These are phyloP conservation scores for Drosophila nr. medialis DNA, from an alignment of 2,888 invertebrate genomes.

Conservation along the genomic window DNA sequence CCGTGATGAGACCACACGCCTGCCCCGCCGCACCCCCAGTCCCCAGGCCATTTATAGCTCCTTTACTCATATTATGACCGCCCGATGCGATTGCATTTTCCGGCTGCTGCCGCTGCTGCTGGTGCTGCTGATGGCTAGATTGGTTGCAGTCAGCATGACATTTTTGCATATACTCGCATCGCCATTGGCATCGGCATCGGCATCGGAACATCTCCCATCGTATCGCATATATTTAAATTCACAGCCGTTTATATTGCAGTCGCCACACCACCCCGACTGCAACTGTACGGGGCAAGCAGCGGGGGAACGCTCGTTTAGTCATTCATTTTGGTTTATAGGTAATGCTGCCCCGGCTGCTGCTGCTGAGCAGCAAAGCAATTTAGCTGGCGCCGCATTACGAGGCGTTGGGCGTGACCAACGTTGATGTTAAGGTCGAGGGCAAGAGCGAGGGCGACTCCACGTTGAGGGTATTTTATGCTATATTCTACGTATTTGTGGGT, in stretches of 20 bases:
- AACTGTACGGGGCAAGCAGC: slow-evolving; percentile 11
- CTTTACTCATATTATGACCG: slow-evolving; percentile 33
- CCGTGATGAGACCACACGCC: slow-evolving; percentile 22
- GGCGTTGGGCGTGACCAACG: slow-evolving; percentile 47
- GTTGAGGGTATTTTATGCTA: slow-evolving; percentile 20
- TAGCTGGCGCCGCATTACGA: slow-evolving; percentile 59
- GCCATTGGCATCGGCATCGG: slow-evolving; percentile 1
- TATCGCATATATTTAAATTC: slow-evolving; percentile 65
- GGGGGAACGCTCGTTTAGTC: slow-evolving; percentile 48
- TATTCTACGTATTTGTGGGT: slow-evolving; percentile 12
- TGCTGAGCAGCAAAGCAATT: slow-evolving; percentile 62
- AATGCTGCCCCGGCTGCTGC: slow-evolving; percentile 32
- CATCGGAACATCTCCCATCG: slow-evolving; percentile 25
- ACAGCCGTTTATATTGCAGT: slow-evolving; percentile 48
- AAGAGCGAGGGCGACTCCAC: slow-evolving; percentile 20
- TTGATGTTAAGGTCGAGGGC: slow-evolving; percentile 49
- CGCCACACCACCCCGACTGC: neutral
- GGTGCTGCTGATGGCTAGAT: slow-evolving; percentile 34
- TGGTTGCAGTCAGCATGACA: slow-evolving; percentile 51
- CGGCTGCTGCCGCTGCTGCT: slow-evolving; percentile 26
- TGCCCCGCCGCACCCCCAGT: no score
- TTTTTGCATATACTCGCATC: slow-evolving; percentile 43
- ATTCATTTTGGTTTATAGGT: slow-evolving; percentile 76
- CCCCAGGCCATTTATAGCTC: neutral
- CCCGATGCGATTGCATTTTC: slow-evolving; percentile 46